Evolutionary conservation across 1,140 invertebrate genomes (phyloP).

Genomic region (Sminthurinus signatus): DNA sequence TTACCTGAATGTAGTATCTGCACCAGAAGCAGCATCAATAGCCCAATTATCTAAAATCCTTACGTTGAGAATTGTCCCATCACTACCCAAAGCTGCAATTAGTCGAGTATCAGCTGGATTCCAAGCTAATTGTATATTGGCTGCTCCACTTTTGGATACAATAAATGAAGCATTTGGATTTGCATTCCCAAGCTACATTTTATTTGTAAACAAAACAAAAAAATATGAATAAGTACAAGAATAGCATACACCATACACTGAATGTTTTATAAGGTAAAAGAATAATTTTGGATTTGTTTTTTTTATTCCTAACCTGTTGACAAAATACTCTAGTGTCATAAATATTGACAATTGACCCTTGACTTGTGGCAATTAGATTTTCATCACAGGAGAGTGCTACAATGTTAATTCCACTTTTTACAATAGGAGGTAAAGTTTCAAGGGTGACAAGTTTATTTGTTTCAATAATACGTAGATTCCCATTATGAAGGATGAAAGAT

Average conservation of each 20-base stretch:
- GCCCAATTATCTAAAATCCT: constrained; percentile 6
- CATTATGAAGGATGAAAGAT: not conserved
- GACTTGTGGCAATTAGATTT: not conserved
- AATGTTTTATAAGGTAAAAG: not conserved
- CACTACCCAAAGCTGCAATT: not conserved
- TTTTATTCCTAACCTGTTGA: not conserved
- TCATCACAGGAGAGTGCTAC: not conserved
- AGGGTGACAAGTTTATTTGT: not conserved
- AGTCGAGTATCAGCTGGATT: constrained; percentile 1
- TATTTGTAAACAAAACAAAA: not conserved
- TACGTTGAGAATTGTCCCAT: not conserved
- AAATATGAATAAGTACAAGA: no score
- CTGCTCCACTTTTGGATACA: constrained; percentile 5
- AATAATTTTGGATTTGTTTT: not conserved
- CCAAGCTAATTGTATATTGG: not conserved
- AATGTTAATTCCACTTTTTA: not conserved
- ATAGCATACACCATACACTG: no score
- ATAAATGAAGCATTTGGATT: not conserved
- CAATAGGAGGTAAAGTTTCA: not conserved
- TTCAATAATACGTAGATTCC: not conserved
- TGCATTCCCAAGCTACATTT: not conserved
- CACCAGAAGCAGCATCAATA: not conserved
- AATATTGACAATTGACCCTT: not conserved
- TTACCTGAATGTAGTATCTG: not conserved
- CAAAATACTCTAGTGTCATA: not conserved